phyloP scores from a whole-genome alignment of 2,113 vertebrate genomes.

The Mionectes macconnelli region DNA sequence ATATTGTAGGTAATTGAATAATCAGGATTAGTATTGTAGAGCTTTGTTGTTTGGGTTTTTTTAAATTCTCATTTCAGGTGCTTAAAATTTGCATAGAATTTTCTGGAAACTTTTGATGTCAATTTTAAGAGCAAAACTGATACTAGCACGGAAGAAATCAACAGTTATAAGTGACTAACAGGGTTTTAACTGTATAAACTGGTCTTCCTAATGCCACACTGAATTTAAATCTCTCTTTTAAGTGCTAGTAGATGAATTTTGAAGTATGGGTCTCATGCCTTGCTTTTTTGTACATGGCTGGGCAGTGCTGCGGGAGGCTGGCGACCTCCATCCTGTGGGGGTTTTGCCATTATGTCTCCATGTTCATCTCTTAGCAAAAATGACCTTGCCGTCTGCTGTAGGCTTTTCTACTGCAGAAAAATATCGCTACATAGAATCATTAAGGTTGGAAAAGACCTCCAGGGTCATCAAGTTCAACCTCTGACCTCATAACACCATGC shows the following conservation, averaged over 20 bases:
- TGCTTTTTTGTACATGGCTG: not conserved
- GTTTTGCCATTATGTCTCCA: not conserved
- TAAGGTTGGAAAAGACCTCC: not conserved
- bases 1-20: not conserved
- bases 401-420: not conserved
- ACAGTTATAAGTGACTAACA: not conserved
- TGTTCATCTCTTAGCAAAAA: not conserved
- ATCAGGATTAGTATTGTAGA: not conserved
- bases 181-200: not conserved
- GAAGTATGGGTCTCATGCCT: not conserved
- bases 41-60: not conserved
- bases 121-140: not conserved
- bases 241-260: not conserved
- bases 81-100: not conserved
- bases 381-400: not conserved
- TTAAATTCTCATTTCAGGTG: not conserved
- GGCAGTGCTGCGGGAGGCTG: not conserved
- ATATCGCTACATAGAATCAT: not conserved
- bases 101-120: not conserved
- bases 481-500: not conserved
- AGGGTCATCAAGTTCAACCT: not conserved
- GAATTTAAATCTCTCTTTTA: not conserved
- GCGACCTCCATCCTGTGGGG: not conserved
- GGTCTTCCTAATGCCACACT: not conserved
- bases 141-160: not conserved